Conservation (phyloP, 2,797 vertebrate species). For the Pipistrellus pygmaeus region DNA sequence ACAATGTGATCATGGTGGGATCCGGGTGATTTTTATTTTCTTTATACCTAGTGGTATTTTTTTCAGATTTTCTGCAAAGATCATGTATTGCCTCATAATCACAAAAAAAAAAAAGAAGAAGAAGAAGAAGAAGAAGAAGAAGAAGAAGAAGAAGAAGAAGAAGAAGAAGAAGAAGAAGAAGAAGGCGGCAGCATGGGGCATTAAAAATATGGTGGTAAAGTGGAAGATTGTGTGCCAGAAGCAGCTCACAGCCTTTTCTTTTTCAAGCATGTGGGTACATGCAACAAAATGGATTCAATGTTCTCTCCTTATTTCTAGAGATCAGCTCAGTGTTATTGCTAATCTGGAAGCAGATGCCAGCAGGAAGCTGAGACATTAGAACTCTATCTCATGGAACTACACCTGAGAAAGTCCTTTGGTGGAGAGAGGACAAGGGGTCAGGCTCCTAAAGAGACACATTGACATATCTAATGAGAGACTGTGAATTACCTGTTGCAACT, state of each 20-base stretch:
- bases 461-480: not conserved
- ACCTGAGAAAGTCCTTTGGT: slow-evolving; percentile 76
- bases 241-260: slow-evolving; percentile 48
- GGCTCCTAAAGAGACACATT: not conserved
- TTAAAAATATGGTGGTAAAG: slow-evolving; percentile 3
- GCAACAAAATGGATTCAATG: not conserved
- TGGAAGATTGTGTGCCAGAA: slow-evolving; percentile 1
- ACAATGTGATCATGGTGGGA: not conserved
- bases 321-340: slow-evolving; percentile 42
- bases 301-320: slow-evolving; percentile 16
- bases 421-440: slow-evolving; percentile 47
- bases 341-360: slow-evolving; percentile 42
- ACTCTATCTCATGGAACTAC: slow-evolving; percentile 20
- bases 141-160: not conserved
- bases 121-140: not conserved
- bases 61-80: slow-evolving; percentile 44
- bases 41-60: slow-evolving; percentile 34
- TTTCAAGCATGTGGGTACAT: slow-evolving; percentile 15
- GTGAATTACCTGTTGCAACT: slow-evolving; percentile 6
- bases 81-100: slow-evolving; percentile 3
- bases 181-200: not conserved
- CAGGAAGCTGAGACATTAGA: slow-evolving; percentile 35
- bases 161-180: not conserved
- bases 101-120: not conserved
- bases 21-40: slow-evolving; percentile 47